phyloP scores from a whole-genome alignment of 2,888 invertebrate species.

The Formica aserva region DNA sequence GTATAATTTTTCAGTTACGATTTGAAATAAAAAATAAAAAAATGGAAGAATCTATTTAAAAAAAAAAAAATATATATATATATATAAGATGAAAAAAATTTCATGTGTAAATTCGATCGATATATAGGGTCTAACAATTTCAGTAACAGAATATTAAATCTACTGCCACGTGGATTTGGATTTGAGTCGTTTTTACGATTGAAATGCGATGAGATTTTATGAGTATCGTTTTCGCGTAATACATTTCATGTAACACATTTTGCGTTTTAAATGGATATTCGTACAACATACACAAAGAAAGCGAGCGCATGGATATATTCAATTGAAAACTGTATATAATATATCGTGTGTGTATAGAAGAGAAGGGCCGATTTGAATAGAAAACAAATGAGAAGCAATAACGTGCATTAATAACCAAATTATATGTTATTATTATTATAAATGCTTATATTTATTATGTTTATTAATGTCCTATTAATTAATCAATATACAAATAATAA shows the following conservation, averaged over 20 bases:
- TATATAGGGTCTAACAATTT: conserved; percentile 1
- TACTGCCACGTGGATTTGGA: background rate
- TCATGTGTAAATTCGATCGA: background rate
- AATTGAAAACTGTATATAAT: background rate
- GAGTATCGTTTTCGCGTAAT: background rate
- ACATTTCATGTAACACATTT: conserved; percentile 9
- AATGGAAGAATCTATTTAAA: background rate
- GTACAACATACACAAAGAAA: background rate
- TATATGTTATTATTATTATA: background rate
- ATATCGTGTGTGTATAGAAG: too few relatives aligned
- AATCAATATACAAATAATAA: background rate
- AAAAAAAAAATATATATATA: background rate
- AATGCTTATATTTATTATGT: background rate
- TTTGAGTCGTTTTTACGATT: background rate
- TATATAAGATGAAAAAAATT: background rate
- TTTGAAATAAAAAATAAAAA: background rate
- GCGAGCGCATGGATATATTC: background rate
- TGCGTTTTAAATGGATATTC: background rate
- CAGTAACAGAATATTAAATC: conserved; percentile 4
- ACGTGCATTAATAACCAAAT: background rate
- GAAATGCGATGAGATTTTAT: background rate
- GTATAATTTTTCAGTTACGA: too few relatives aligned
- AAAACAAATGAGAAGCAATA: conserved; percentile 2
- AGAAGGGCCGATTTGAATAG: background rate
- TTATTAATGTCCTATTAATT: background rate